Conservation (phyloP, 2,797 vertebrate species). For the Chaunax sp. region DNA sequence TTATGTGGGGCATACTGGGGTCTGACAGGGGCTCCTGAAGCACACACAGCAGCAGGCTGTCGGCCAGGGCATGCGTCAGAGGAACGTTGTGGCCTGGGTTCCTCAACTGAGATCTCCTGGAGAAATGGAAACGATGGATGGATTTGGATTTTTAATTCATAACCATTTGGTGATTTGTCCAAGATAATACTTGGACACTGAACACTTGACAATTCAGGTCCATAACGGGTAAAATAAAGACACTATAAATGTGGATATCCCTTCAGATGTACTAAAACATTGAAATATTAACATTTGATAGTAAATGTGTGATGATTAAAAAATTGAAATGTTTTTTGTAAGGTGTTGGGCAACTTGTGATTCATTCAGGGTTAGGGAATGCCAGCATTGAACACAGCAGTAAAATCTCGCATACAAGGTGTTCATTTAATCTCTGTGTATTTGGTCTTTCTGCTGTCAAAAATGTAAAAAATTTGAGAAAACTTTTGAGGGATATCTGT, state of each 20-base stretch:
- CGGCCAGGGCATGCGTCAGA: conserved; percentile 58
- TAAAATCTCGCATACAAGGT: neutral
- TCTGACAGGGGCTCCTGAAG: conserved; percentile 78
- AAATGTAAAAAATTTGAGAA: neutral
- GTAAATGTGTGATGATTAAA: neutral
- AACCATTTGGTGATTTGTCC: too few species aligned
- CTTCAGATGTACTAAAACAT: neutral
- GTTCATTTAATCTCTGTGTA: neutral
- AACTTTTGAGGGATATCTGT: neutral
- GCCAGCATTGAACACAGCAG: neutral
- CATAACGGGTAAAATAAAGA: too few species aligned
- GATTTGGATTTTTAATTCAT: neutral
- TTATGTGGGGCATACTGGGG: conserved; percentile 64
- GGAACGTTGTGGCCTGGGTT: neutral
- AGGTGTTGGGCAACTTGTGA: neutral
- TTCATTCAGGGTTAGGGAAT: neutral
- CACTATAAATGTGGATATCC: too few species aligned
- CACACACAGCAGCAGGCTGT: conserved; percentile 79
- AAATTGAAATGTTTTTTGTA: neutral
- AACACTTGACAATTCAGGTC: too few species aligned
- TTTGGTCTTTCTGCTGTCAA: neutral
- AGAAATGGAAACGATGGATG: neutral
- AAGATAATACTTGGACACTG: too few species aligned
- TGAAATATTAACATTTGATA: neutral
- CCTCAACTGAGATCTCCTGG: conserved; percentile 37